phyloP scores from a whole-genome alignment of 92 coral and sea anemone genomes.

The Parazoanthus swiftii region DNA sequence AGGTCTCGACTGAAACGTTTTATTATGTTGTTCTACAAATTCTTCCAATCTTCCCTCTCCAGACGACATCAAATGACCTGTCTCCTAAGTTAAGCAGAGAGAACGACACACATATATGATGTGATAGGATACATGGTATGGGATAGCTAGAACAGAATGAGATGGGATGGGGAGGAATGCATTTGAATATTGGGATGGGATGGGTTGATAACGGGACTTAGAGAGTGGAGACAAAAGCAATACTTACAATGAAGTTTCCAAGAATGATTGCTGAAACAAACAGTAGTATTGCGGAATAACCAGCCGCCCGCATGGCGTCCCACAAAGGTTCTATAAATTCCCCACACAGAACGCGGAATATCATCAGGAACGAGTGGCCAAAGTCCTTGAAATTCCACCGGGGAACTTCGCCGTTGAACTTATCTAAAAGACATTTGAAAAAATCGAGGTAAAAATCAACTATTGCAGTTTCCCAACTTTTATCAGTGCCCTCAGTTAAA shows the following conservation, averaged over 20 bases:
- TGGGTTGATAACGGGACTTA: neutral
- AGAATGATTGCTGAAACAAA: constrained; percentile 87
- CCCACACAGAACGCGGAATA: constrained; percentile 92
- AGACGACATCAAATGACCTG: too few species aligned
- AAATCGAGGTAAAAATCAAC: neutral
- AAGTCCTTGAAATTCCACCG: constrained; percentile 96
- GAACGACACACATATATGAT: neutral
- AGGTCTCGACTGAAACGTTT: too few species aligned
- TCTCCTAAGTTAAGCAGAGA: too few species aligned
- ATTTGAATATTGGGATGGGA: neutral
- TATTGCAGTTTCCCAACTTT: neutral
- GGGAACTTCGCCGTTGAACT: constrained; percentile 75
- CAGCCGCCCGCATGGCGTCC: constrained; percentile 94
- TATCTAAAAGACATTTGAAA: constrained; percentile 40
- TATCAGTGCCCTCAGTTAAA: neutral
- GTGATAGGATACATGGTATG: neutral
- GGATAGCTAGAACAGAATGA: neutral
- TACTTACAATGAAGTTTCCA: constrained; percentile 95
- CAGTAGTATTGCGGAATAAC: constrained; percentile 74
- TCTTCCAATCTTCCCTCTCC: too few species aligned
- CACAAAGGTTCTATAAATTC: constrained; percentile 96
- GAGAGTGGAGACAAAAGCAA: neutral
- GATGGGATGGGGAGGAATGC: neutral
- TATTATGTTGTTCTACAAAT: too few species aligned
- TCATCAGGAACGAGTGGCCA: constrained; percentile 85